Evolutionary conservation across 2,113 vertebrate genomes (phyloP).

Genomic region (Mesembrinibis cayennensis): DNA sequence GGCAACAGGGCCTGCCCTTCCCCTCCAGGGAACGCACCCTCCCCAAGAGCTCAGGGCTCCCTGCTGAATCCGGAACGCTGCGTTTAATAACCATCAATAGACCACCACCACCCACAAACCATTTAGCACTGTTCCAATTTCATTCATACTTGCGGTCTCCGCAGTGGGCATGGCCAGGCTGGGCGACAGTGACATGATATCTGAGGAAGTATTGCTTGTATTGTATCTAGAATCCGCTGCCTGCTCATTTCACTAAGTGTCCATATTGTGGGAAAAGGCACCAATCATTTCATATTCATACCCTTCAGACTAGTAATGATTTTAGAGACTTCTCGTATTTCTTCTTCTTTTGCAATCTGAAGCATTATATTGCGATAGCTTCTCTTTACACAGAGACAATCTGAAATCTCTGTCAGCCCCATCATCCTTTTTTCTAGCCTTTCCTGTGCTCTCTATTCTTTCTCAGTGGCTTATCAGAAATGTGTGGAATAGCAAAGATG

Average conservation of each 20-base stretch:
- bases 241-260: background rate
- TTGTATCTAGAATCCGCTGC: background rate
- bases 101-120: background rate
- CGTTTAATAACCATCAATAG: background rate
- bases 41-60: background rate
- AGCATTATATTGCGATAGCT: background rate
- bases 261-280: background rate
- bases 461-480: background rate
- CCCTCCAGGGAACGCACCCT: background rate
- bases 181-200: background rate
- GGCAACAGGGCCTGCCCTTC: background rate
- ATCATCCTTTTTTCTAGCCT: background rate
- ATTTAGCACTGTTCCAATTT: background rate
- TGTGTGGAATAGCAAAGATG: background rate
- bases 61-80: background rate
- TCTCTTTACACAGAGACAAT: background rate
- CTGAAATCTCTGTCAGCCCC: background rate
- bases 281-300: background rate
- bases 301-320: background rate
- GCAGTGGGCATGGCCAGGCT: background rate
- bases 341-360: background rate
- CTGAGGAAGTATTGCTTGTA: background rate
- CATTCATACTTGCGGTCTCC: background rate
- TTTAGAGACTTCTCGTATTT: background rate
- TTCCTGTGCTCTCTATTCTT: background rate